These are phyloP conservation scores for Meriones unguiculatus DNA, from an alignment of 2,113 vertebrate genomes.

Conservation along the genomic window DNA sequence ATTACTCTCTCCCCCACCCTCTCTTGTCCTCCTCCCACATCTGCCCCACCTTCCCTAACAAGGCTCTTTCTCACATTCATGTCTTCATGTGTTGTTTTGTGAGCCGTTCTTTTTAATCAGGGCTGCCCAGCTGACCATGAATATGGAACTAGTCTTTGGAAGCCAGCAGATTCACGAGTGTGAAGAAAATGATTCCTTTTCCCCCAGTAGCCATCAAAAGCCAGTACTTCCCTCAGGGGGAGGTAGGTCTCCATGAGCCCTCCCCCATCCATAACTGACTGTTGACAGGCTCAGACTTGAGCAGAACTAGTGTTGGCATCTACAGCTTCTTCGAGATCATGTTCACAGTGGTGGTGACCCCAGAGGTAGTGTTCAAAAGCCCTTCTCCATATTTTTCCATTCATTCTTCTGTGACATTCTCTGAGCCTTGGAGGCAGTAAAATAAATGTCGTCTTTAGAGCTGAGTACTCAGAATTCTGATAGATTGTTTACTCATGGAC, in stretches of 20 bases:
- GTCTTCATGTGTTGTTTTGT: not conserved
- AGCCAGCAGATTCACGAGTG: not conserved
- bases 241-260: not conserved
- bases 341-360: not conserved
- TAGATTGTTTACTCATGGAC: too few species aligned
- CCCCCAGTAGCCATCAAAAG: not conserved
- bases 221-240: not conserved
- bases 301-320: not conserved
- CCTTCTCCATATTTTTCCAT: too few species aligned
- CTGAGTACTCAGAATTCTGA: too few species aligned
- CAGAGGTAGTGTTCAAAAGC: too few species aligned
- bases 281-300: not conserved
- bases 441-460: too few species aligned
- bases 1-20: not conserved
- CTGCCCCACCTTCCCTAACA: not conserved
- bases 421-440: not conserved
- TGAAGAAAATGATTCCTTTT: not conserved
- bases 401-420: not conserved
- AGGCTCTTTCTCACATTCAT: not conserved
- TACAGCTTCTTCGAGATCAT: not conserved
- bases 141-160: not conserved
- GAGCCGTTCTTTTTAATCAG: not conserved
- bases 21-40: not conserved
- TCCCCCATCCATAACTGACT: not conserved
- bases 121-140: not conserved